Percentiles rank a stretch among this genome's conserved stretches.
Evolutionary conservation across 1,140 invertebrate species (phyloP).

Genomic region (Nixonia krombeini): DNA sequence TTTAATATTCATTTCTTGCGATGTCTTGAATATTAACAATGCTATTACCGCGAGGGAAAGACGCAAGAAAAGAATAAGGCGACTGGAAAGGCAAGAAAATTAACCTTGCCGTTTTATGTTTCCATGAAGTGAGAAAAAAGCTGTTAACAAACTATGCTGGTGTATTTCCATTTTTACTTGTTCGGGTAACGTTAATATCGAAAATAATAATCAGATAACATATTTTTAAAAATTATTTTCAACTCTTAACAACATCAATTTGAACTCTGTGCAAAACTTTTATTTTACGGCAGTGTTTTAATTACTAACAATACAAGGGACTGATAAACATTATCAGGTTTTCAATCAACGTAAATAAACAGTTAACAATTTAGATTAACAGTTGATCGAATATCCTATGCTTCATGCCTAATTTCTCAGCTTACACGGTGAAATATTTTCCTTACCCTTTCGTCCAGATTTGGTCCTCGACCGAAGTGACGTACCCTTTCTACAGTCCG

Average conservation of each 20-base stretch:
- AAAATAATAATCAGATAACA: no score
- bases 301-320: no score
- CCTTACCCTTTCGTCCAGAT: slow-evolving; percentile 55
- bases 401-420: slow-evolving; percentile 61
- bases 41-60: slow-evolving; percentile 26
- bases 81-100: slow-evolving; percentile 11
- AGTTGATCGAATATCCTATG: slow-evolving; percentile 24
- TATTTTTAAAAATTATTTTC: no score
- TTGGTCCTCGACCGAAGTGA: slow-evolving; percentile 31
- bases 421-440: slow-evolving; percentile 60
- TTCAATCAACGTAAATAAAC: slow-evolving; percentile 21
- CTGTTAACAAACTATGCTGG: no score
- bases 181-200: no score
- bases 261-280: not conserved
- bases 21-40: slow-evolving; percentile 64
- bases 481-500: slow-evolving; percentile 48
- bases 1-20: slow-evolving; percentile 66
- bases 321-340: slow-evolving; percentile 3
- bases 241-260: no score
- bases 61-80: not conserved
- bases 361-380: slow-evolving; percentile 21
- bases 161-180: no score
- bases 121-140: no score
- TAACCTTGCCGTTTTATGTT: slow-evolving; percentile 7
- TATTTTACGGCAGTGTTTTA: not conserved